These are phyloP conservation scores for Nerophis lumbriciformis DNA, from an alignment of 2,113 vertebrate species.

Conservation along the genomic window DNA sequence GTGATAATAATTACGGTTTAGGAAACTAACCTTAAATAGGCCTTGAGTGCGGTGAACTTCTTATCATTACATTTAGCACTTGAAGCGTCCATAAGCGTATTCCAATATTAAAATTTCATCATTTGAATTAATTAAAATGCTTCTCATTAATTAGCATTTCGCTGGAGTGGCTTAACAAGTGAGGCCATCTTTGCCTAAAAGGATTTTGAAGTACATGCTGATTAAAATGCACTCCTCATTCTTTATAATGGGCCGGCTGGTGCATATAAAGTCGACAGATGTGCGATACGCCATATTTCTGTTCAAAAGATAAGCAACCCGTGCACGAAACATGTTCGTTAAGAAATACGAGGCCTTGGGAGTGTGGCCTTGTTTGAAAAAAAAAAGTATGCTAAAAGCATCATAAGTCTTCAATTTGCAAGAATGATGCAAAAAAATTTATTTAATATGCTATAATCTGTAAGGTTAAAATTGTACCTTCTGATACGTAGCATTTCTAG, in stretches of 20 bases:
- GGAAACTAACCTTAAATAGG: not conserved
- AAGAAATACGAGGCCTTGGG: not conserved
- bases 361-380: not conserved
- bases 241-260: conserved; percentile 33
- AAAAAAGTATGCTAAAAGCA: not conserved
- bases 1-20: not conserved
- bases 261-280: conserved; percentile 37
- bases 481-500: too few relatives aligned
- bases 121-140: conserved; percentile 35
- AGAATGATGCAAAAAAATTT: too few relatives aligned
- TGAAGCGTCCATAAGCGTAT: not conserved
- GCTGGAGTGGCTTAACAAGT: conserved; percentile 50
- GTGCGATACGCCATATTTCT: conserved; percentile 18
- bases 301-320: not conserved
- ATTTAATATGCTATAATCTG: too few relatives aligned
- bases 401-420: too few relatives aligned
- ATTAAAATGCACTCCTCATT: conserved; percentile 60
- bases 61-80: conserved; percentile 1
- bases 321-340: not conserved
- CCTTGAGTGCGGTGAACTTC: not conserved
- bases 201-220: conserved; percentile 55
- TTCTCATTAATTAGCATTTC: conserved; percentile 54
- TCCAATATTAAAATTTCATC: not conserved
- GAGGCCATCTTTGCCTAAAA: conserved; percentile 57
- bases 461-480: too few relatives aligned